Evolutionary conservation across 1,140 invertebrate species (phyloP).

Genomic region (Bombus confusus): DNA sequence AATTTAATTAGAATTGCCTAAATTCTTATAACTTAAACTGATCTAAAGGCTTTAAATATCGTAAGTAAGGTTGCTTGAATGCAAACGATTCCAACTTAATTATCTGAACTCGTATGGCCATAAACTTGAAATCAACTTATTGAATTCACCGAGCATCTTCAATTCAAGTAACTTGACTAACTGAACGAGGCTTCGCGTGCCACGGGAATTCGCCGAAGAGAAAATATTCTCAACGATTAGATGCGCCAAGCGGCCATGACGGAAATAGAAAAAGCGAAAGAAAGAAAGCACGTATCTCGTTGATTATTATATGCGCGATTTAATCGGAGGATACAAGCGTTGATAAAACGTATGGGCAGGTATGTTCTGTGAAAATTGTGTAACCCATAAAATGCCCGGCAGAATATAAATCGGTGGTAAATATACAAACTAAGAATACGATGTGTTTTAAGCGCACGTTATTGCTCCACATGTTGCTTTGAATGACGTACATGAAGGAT

Average conservation of each 20-base stretch:
- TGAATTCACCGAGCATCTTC: not conserved
- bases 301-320: conserved; percentile 31
- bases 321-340: conserved; percentile 14
- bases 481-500: not conserved
- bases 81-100: not conserved
- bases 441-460: not conserved
- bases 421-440: too few relatives aligned
- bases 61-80: not conserved
- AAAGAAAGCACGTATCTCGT: conserved; percentile 9
- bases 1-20: too few relatives aligned
- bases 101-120: not conserved
- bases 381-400: not conserved
- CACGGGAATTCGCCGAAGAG: not conserved
- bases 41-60: too few relatives aligned
- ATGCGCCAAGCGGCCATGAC: conserved; percentile 40
- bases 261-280: conserved; percentile 21
- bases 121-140: not conserved
- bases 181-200: not conserved
- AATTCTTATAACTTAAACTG: too few relatives aligned
- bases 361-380: not conserved
- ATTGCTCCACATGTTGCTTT: not conserved
- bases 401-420: not conserved
- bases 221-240: conserved; percentile 44
- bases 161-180: not conserved
- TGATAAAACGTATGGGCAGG: not conserved